Base-by-base conservation (phyloP, 2,113 vertebrate genomes). In the Dunckerocampus dactyliophorus region DNA sequence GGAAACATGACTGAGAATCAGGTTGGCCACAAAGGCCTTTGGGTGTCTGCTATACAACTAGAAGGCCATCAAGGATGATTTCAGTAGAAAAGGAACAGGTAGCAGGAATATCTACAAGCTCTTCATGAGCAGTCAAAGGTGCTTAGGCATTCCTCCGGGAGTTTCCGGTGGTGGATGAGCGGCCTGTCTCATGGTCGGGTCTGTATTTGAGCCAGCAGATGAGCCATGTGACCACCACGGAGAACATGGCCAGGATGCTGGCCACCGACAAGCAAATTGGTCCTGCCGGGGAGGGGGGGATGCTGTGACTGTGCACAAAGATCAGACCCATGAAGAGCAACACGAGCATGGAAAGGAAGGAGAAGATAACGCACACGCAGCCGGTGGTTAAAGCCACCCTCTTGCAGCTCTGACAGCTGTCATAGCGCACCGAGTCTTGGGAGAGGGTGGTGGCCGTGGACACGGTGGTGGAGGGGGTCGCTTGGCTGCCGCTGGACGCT, bases 121-220 rank as follows among this genome's bases (percentile, higher is more conserved):
- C 14, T 57, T 53, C 68, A 31, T 46, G 62, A 3, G 15, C 4
- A 59, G 59, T 65, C 66, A n/a, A 51, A 65, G 15, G 34, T 10
- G 28, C 21, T 89, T 77, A 90, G 71, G 90, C 90, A 82, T 91
- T 91, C 59, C 89, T 91, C 71, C 90, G 65, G 72, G 88, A 88
- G 72, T 76, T 87, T 54, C 77, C 75, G 62, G 87, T 85, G 64
- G 88, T 83, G 46, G 84, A 91, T 43, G 59, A 65, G 75, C 45
- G 87, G 62, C 80, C 85, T 11, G 83, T 74, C 82, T 92, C 72
- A 72, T 87, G 86, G 79, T 94, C 93, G n/a, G 94, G 93, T 85
- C 94, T 88, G 79, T 96, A 95, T 85, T 96, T 94, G 63, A 95
- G 90, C 93, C 95, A 95, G 82, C 93, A 96, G 81, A 95, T 93